phyloP scores from a whole-genome alignment of 2,888 invertebrate genomes.

The Amphipyra berbera region DNA sequence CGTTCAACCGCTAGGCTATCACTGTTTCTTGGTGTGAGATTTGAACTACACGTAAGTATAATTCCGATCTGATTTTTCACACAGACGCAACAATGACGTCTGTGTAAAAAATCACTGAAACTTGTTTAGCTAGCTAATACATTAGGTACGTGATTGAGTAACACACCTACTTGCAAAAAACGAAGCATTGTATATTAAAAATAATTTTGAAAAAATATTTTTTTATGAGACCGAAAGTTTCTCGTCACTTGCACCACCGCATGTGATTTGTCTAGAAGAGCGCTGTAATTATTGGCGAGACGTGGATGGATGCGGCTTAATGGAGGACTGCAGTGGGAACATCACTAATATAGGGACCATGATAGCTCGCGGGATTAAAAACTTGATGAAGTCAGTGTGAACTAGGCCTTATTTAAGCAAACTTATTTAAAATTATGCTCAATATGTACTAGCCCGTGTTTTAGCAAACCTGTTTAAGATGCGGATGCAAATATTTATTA shows the following conservation, averaged over 20 bases:
- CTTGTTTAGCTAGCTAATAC: too few species aligned
- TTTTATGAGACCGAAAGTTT: not conserved
- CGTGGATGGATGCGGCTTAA: constrained; percentile 76
- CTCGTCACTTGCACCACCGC: constrained; percentile 46
- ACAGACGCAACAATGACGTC: too few species aligned
- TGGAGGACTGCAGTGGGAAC: constrained; percentile 49
- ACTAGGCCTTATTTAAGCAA: constrained; percentile 18
- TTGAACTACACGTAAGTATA: too few species aligned
- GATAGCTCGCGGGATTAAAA: constrained; percentile 44
- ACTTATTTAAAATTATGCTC: too few species aligned
- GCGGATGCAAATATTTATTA: constrained; percentile 15
- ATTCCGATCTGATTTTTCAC: too few species aligned
- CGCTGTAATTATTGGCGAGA: constrained; percentile 77
- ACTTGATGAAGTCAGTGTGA: constrained; percentile 30
- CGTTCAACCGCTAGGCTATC: too few species aligned
- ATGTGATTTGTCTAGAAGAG: constrained; percentile 75
- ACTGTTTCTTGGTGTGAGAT: too few species aligned
- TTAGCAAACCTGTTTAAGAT: constrained; percentile 18
- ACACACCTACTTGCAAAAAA: too few species aligned
- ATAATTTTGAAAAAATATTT: too few species aligned
- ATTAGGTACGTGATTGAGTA: too few species aligned
- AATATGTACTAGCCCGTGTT: constrained; percentile 24
- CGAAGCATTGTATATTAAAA: too few species aligned
- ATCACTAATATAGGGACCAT: constrained; percentile 38
- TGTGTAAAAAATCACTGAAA: too few species aligned